phyloP scores from a whole-genome alignment of 2,113 vertebrate species.

The Cromileptes altivelis region DNA sequence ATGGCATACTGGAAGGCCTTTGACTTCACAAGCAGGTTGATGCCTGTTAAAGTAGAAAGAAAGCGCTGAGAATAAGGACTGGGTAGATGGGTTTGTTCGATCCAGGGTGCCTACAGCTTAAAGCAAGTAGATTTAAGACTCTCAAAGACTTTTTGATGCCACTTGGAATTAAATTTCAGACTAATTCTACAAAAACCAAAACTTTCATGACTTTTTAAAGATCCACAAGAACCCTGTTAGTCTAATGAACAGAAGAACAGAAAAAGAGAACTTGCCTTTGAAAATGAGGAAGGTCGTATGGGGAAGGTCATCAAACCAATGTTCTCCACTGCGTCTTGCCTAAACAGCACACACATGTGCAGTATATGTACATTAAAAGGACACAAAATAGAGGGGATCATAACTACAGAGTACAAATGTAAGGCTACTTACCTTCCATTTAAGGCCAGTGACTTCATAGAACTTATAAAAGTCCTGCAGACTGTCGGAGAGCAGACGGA shows the following conservation, averaged over 20 bases:
- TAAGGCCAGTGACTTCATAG: slow-evolving; percentile 95
- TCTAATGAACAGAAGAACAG: neutral
- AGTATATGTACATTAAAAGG: slow-evolving; percentile 6
- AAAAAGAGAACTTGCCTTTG: slow-evolving; percentile 86
- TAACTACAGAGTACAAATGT: neutral
- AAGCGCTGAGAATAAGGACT: neutral
- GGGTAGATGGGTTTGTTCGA: neutral
- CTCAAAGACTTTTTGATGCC: too few species aligned
- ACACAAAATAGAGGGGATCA: neutral
- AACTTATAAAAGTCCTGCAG: slow-evolving; percentile 96
- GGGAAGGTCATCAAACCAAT: slow-evolving; percentile 98
- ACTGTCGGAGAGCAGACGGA: slow-evolving; percentile 80
- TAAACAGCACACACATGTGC: slow-evolving; percentile 53
- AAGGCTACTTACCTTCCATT: slow-evolving; percentile 91
- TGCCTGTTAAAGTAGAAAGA: slow-evolving; percentile 82
- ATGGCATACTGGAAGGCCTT: slow-evolving; percentile 94
- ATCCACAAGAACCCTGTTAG: too few species aligned
- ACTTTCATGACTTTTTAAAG: too few species aligned
- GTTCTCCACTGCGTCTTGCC: slow-evolving; percentile 92
- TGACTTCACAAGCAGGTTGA: slow-evolving; percentile 96
- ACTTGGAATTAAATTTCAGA: too few species aligned
- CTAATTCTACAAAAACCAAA: too few species aligned
- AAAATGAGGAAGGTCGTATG: slow-evolving; percentile 96
- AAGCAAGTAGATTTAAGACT: too few species aligned
- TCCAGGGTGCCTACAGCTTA: too few species aligned